A percentile compares a stretch with the other conserved stretches of the same genome.
Conservation (phyloP, 2,113 vertebrate genomes). For the Anhinga rufa region DNA sequence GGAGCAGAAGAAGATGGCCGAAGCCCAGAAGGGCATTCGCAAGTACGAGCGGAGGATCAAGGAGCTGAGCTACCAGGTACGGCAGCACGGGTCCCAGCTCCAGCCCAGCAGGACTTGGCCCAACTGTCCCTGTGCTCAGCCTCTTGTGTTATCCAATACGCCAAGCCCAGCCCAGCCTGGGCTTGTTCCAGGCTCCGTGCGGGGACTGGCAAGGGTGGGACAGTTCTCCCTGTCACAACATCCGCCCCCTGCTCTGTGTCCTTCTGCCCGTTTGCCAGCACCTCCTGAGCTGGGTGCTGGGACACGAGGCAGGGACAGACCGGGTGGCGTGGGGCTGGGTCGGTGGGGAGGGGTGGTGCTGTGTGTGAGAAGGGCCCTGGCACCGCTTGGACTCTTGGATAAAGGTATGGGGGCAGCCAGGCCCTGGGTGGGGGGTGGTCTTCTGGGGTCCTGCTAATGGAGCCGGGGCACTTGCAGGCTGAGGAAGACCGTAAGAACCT, state of each 20-base stretch:
- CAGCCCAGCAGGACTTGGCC: background rate
- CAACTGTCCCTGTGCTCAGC: background rate
- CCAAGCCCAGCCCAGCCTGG: background rate
- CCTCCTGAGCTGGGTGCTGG: background rate
- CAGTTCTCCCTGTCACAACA: background rate
- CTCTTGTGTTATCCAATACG: too few species aligned
- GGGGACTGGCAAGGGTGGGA: background rate
- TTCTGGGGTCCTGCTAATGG: background rate
- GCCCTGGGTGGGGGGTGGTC: too few species aligned
- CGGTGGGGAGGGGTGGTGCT: background rate
- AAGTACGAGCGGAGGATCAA: conserved; percentile 88
- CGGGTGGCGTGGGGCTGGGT: background rate
- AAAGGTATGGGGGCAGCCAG: background rate
- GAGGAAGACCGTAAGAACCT: conserved; percentile 93
- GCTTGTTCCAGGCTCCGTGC: background rate
- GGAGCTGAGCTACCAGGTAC: conserved; percentile 87
- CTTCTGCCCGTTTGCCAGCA: background rate
- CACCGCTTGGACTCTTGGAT: background rate
- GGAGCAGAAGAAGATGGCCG: conserved; percentile 86
- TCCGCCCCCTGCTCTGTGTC: background rate
- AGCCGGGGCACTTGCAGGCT: conserved; percentile 56
- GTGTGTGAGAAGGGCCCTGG: background rate
- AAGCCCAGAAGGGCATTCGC: conserved; percentile 88
- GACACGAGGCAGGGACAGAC: background rate
- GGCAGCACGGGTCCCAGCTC: background rate